Conservation (phyloP, 2,888 invertebrate species). For the Drosophila demipolita region DNA sequence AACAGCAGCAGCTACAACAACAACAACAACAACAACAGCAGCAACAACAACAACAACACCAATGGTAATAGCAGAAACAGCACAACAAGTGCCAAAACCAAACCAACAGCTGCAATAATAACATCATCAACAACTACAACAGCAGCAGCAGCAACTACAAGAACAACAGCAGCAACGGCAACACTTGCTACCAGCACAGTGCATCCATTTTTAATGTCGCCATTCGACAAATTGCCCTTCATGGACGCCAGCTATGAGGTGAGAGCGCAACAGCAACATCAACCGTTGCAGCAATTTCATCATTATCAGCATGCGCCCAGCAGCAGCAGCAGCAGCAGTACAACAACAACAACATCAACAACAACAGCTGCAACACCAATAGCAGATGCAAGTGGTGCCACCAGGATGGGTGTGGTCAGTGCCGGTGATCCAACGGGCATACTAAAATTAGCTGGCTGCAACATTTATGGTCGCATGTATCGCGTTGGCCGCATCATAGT, state of each 20-base stretch:
- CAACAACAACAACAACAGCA: conserved; percentile 33
- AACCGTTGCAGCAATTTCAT: conserved; percentile 64
- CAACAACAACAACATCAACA: conserved; percentile 24
- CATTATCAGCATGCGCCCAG: conserved; percentile 76
- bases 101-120: conserved; percentile 34
- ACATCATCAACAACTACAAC: conserved; percentile 35
- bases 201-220: conserved; percentile 81
- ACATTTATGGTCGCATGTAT: conserved; percentile 96
- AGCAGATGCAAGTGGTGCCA: conserved; percentile 8
- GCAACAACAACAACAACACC: conserved; percentile 28
- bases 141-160: conserved; percentile 22
- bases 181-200: conserved; percentile 51
- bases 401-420: background rate
- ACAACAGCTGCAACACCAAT: conserved; percentile 27
- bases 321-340: conserved; percentile 29
- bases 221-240: conserved; percentile 84
- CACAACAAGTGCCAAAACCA: conserved; percentile 47
- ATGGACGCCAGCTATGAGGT: conserved; percentile 84
- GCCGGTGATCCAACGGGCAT: conserved; percentile 85
- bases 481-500: conserved; percentile 92
- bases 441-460: conserved; percentile 93
- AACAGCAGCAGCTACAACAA: conserved; percentile 31
- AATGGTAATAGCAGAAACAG: conserved; percentile 45
- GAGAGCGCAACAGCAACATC: conserved; percentile 64
- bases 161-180: conserved; percentile 25